Base-by-base conservation (phyloP, 2,113 vertebrate species). In the Etheostoma cragini region DNA sequence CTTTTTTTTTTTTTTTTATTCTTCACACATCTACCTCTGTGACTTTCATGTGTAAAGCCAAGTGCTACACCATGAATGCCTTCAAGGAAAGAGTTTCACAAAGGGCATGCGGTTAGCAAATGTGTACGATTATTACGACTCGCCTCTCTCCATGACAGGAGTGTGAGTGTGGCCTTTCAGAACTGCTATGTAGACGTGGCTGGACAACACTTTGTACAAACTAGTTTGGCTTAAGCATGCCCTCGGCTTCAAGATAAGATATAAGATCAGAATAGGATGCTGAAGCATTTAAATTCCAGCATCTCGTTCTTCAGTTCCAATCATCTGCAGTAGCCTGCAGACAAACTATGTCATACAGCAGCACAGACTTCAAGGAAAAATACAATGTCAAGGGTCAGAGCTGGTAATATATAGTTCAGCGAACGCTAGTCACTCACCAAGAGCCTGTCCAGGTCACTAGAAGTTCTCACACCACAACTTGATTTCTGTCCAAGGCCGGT, bases 401-500 rank as follows among this genome's bases (percentile, higher is more conserved):
- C 67, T 63, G 50, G 57, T 16, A 58, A 77, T 8, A 42, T 76
- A 78, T 69, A 83, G 46, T 82, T 64, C 38, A 76, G 49, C 35
- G 49, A 30, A 42, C 5, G 30, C 47, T 69, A 21, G 35, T 30
- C 57, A n/a, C 26, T 60, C 30, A 78, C 81, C 86, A 78, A 81
- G 66, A 70, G 58, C 3, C 72, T 76, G 70, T 86, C 81, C 49
- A 71, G 58, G 45, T 81, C 24, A 26, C 75, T 60, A 52, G 52
- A 75, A 71, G 78, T 80, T 83, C 82, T 81, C 72, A 82, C 53
- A 73, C 45, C 38, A 50, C 58, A 53, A 19, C 46, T 56, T 0
- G 1, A 69, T 12, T 65, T 63, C 49, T 58, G 58, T 77, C 81
- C 61, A 16, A 77, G 38, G 35, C 11, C 2, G 1, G 49, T 62